Percentiles rank a stretch among this genome's conserved stretches.
phyloP scores from a whole-genome alignment of 2,797 vertebrate genomes.

The Malacoraja senta region DNA sequence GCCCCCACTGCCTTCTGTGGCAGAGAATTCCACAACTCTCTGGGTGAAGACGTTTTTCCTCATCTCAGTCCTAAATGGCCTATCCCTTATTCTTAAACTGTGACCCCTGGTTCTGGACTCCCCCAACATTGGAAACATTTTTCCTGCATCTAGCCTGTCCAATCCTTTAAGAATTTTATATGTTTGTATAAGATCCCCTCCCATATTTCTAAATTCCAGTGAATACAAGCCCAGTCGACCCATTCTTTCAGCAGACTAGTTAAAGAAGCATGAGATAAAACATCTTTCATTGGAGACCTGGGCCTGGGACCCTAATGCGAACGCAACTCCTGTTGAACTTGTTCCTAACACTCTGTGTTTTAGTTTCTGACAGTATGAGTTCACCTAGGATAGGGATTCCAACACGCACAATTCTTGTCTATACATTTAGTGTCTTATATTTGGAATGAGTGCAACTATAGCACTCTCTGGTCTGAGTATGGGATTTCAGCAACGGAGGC shows the following conservation, averaged over 20 bases:
- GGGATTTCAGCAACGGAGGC: background rate
- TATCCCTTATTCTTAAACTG: too few species aligned
- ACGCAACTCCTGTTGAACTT: background rate
- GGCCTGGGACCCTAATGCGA: background rate
- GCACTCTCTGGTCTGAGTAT: background rate
- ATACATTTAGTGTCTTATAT: background rate
- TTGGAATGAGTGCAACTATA: background rate
- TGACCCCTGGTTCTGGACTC: too few species aligned
- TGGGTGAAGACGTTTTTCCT: too few species aligned
- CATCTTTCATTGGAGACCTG: background rate
- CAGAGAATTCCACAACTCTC: too few species aligned
- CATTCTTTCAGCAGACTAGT: background rate
- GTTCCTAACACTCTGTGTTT: background rate
- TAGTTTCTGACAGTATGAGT: background rate
- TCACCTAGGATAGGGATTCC: background rate
- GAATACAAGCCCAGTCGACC: too few species aligned
- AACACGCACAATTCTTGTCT: background rate
- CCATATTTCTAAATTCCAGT: too few species aligned
- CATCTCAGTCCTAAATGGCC: too few species aligned
- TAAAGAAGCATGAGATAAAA: background rate
- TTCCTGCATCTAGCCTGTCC: too few species aligned
- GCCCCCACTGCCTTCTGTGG: too few species aligned
- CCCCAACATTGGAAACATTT: too few species aligned
- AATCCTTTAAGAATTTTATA: too few species aligned
- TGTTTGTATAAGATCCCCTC: too few species aligned